phyloP scores from a whole-genome alignment of 2,888 invertebrate species.

The Myathropa florea region DNA sequence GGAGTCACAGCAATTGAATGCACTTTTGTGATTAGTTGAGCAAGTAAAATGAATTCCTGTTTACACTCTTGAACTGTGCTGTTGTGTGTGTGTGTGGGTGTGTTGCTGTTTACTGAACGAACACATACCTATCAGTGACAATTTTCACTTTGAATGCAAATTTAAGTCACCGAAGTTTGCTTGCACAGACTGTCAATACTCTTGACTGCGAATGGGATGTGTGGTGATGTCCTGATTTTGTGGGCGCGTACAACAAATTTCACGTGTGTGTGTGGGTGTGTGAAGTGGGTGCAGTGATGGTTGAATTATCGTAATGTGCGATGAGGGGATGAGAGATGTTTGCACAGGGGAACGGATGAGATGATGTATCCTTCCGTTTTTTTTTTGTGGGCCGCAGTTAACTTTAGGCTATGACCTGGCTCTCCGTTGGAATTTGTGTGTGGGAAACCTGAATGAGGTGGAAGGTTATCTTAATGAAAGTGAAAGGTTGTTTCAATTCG shows the following conservation, averaged over 20 bases:
- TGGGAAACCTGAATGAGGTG: conserved; percentile 73
- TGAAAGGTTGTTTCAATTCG: conserved; percentile 72
- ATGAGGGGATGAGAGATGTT: conserved; percentile 19
- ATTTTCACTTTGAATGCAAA: conserved; percentile 63
- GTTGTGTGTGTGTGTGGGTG: conserved; percentile 11
- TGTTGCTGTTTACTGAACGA: neutral
- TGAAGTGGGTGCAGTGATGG: conserved; percentile 29
- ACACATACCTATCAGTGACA: conserved; percentile 26
- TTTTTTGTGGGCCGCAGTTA: conserved; percentile 17
- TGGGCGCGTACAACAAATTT: conserved; percentile 39
- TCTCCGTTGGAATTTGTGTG: conserved; percentile 74
- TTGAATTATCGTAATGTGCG: conserved; percentile 48
- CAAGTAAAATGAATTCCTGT: conserved; percentile 58
- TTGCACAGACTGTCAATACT: conserved; percentile 56
- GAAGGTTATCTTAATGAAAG: conserved; percentile 6
- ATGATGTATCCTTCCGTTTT: neutral
- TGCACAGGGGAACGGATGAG: conserved; percentile 24
- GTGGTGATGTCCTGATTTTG: conserved; percentile 60
- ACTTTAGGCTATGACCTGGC: conserved; percentile 46
- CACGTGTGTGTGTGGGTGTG: neutral
- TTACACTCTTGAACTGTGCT: conserved; percentile 55
- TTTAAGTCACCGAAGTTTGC: conserved; percentile 55
- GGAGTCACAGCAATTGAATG: conserved; percentile 60
- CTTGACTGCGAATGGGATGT: conserved; percentile 24
- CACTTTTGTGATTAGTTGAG: conserved; percentile 63